Conservation (phyloP, 1,140 invertebrate species). For the Drosophila repletoides region DNA sequence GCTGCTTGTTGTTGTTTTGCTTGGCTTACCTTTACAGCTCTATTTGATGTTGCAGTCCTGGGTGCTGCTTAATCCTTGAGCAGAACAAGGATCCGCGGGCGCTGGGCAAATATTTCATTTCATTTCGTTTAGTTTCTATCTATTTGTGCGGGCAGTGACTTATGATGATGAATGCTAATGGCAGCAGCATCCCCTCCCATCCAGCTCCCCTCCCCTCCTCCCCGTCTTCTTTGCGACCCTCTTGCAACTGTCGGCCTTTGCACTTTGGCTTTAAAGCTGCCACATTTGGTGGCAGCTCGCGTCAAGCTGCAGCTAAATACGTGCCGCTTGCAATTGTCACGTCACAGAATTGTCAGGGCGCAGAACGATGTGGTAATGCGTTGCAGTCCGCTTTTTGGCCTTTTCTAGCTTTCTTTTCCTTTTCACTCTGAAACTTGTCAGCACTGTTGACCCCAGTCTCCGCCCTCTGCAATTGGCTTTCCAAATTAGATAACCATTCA, state of each 20-base stretch:
- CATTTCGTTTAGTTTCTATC: conserved; percentile 46
- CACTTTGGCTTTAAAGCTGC: conserved; percentile 54
- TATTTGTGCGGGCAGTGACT: conserved; percentile 68
- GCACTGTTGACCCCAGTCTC: conserved; percentile 1
- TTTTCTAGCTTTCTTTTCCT: neutral
- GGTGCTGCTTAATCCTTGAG: conserved; percentile 57
- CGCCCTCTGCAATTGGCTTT: conserved; percentile 17
- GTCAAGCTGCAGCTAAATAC: conserved; percentile 27
- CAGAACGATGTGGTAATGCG: neutral
- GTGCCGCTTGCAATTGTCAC: conserved; percentile 67
- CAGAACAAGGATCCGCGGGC: conserved; percentile 22
- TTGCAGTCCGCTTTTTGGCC: neutral
- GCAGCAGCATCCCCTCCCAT: neutral
- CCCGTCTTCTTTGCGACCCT: too few relatives aligned
- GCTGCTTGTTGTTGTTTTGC: neutral
- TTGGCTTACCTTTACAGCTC: conserved; percentile 49
- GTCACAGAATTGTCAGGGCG: conserved; percentile 51
- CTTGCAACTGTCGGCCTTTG: conserved; percentile 22
- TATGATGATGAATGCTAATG: conserved; percentile 82
- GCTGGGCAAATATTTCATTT: conserved; percentile 75
- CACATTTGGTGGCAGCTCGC: conserved; percentile 12
- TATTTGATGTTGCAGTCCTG: conserved; percentile 47
- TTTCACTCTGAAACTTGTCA: conserved; percentile 47
- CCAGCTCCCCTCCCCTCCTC: neutral
- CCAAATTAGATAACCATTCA: conserved; percentile 75